phyloP scores from a whole-genome alignment of 53 echinoderm and acorn worm genomes.

The Paracentrotus lividus region DNA sequence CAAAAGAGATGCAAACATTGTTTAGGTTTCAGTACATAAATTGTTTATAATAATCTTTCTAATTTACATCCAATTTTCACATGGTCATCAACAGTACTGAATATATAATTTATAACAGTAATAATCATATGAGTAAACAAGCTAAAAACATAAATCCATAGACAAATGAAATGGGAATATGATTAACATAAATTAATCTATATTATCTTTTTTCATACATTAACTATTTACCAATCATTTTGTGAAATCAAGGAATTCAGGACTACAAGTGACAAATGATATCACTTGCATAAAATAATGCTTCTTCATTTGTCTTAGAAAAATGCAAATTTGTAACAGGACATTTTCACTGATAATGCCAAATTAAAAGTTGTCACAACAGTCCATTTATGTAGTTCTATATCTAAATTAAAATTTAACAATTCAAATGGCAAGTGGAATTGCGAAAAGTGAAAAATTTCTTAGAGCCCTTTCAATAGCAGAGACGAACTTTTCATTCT shows the following conservation, averaged over 20 bases:
- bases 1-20: not conserved
- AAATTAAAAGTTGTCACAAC: too few relatives aligned
- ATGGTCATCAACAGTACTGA: slow-evolving; percentile 57
- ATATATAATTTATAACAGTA: not conserved
- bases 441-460: too few relatives aligned
- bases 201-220: not conserved
- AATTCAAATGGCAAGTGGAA: too few relatives aligned
- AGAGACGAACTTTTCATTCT: too few relatives aligned
- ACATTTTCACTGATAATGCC: too few relatives aligned
- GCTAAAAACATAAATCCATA: not conserved
- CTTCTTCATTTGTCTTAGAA: too few relatives aligned
- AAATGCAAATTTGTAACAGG: too few relatives aligned
- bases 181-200: not conserved
- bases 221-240: not conserved
- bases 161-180: not conserved
- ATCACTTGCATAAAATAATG: too few relatives aligned
- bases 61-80: slow-evolving; percentile 53
- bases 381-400: too few relatives aligned
- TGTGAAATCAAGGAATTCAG: not conserved
- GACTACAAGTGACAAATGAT: not conserved
- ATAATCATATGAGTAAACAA: too few relatives aligned
- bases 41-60: slow-evolving; percentile 51
- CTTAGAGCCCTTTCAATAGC: too few relatives aligned
- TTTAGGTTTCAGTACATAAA: slow-evolving; percentile 34
- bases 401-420: too few relatives aligned